phyloP scores from a whole-genome alignment of 2,797 vertebrate species.

The Pogoniulus pusillus region DNA sequence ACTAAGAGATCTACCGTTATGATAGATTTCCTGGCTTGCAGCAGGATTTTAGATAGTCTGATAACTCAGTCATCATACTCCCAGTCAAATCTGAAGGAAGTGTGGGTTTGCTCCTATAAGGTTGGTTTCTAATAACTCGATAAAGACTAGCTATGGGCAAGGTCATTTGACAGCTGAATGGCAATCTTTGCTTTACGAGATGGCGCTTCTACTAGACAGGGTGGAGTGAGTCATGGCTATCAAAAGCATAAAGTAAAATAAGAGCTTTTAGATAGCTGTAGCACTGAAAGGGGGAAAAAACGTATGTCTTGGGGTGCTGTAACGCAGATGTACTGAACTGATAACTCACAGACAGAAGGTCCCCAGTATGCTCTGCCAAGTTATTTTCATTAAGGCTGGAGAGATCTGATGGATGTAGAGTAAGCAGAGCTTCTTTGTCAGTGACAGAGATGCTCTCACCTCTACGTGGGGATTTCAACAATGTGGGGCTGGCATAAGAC shows the following conservation, averaged over 20 bases:
- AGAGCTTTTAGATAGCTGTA: background rate
- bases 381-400: background rate
- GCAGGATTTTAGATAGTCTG: background rate
- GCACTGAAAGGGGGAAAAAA: background rate
- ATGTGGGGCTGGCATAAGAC: background rate
- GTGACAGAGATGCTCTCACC: background rate
- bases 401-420: background rate
- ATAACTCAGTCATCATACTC: background rate
- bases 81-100: conserved; percentile 22
- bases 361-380: background rate
- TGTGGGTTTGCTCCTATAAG: conserved; percentile 1
- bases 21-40: conserved; percentile 4
- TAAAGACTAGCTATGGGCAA: conserved; percentile 50
- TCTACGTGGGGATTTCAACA: background rate
- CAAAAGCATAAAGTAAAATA: background rate
- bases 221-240: background rate
- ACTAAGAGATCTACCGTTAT: background rate
- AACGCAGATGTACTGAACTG: background rate
- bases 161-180: conserved; percentile 21
- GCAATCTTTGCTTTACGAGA: background rate
- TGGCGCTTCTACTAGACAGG: background rate
- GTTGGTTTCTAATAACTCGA: conserved; percentile 11
- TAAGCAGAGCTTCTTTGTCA: background rate
- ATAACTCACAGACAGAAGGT: background rate
- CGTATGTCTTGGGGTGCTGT: background rate